A percentile compares a stretch with the other conserved stretches of the same genome.
phyloP scores from a whole-genome alignment of 1,140 invertebrate species.

The Caenorhabditis brenneri region DNA sequence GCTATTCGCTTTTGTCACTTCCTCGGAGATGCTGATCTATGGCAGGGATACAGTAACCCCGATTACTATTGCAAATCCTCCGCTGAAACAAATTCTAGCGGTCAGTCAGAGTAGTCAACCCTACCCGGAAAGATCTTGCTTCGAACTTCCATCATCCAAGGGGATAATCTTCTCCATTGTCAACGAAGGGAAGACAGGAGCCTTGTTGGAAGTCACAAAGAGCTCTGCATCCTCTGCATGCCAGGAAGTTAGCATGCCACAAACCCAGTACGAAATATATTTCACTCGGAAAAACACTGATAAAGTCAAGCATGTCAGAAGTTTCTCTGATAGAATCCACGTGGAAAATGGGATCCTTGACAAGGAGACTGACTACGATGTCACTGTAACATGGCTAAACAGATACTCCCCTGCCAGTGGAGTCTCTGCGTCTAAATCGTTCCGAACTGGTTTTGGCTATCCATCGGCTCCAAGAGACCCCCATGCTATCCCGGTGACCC shows the following conservation, averaged over 20 bases:
- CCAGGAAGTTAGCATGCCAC: constrained; percentile 64
- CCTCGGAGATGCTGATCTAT: constrained; percentile 65
- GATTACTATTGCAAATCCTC: constrained; percentile 66
- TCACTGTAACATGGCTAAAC: constrained; percentile 66
- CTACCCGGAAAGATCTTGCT: constrained; percentile 60
- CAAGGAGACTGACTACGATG: constrained; percentile 58
- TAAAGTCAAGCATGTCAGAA: constrained; percentile 65
- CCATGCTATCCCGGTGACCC: constrained; percentile 60
- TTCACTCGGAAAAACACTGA: constrained; percentile 65
- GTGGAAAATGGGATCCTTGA: constrained; percentile 70
- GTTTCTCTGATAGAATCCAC: constrained; percentile 61
- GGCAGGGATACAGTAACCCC: constrained; percentile 56
- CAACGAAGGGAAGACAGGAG: constrained; percentile 67
- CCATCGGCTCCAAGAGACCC: constrained; percentile 66
- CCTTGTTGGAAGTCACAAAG: constrained; percentile 54
- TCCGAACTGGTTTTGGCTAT: constrained; percentile 66
- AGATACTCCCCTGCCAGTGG: constrained; percentile 61
- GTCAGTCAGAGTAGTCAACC: constrained; percentile 68
- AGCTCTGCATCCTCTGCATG: constrained; percentile 54
- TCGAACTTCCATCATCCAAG: constrained; percentile 60
- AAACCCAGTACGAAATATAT: constrained; percentile 66
- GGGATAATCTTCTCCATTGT: constrained; percentile 64
- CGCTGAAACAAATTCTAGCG: constrained; percentile 66
- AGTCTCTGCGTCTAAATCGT: constrained; percentile 56
- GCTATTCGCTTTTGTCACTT: constrained; percentile 69